Percentiles rank a stretch among this genome's conserved stretches.
Conservation (phyloP, 2,797 vertebrate genomes). For the Micromesistius poutassou region DNA sequence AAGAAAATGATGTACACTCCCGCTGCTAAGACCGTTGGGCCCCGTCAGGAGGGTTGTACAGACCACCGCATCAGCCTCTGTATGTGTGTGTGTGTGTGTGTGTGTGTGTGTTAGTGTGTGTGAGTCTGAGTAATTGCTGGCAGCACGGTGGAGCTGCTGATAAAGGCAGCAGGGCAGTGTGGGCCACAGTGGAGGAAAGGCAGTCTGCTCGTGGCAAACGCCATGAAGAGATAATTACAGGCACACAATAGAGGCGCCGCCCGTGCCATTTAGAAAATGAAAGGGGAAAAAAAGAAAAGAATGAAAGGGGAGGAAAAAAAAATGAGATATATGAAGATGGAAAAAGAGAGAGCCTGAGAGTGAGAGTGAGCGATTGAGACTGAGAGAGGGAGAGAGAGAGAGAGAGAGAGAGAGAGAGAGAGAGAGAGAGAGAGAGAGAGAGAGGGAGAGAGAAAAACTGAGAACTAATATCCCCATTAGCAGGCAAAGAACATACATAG, state of each 20-base stretch:
- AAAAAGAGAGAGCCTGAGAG: not conserved
- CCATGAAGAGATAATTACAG: slow-evolving; percentile 93
- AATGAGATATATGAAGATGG: not conserved
- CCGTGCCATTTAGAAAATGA: slow-evolving; percentile 81
- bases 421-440: not conserved
- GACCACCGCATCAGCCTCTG: not conserved
- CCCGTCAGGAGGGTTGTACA: not conserved
- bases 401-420: not conserved
- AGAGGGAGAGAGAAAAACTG: not conserved
- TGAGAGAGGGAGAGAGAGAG: not conserved
- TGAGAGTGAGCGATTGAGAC: not conserved
- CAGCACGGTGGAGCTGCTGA: slow-evolving; percentile 69
- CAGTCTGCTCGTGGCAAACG: slow-evolving; percentile 73
- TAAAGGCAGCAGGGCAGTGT: slow-evolving; percentile 66
- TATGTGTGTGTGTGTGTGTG: too few relatives aligned
- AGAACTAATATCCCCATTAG: not conserved
- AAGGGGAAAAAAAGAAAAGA: slow-evolving; percentile 20
- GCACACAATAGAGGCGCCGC: slow-evolving; percentile 78
- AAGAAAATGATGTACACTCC: not conserved
- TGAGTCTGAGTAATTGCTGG: slow-evolving; percentile 76
- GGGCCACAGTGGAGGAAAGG: slow-evolving; percentile 73
- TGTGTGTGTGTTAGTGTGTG: too few relatives aligned
- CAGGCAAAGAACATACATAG: too few relatives aligned
- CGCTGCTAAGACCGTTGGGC: not conserved
- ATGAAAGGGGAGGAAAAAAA: not conserved